phyloP scores from a whole-genome alignment of 2,888 invertebrate genomes.

The Eustalomyia histrio region DNA sequence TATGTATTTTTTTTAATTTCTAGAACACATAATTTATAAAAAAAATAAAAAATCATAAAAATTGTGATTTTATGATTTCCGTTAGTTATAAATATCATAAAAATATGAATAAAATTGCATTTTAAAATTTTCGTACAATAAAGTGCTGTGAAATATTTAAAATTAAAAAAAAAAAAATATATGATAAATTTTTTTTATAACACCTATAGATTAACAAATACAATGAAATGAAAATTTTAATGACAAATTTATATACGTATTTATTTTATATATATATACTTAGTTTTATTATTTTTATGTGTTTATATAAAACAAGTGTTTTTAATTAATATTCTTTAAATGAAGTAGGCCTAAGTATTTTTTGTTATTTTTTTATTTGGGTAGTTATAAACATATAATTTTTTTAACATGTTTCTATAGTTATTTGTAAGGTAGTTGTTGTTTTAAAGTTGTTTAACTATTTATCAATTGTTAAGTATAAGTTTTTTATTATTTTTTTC shows the following conservation, averaged over 20 bases:
- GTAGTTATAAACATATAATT: no score
- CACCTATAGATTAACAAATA: constrained; percentile 6
- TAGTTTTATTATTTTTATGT: constrained; percentile 9
- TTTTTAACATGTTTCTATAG: neutral
- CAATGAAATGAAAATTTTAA: neutral
- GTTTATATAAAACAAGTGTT: constrained; percentile 2
- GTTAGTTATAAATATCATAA: constrained; percentile 41
- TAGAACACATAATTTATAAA: constrained; percentile 29
- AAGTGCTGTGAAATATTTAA: constrained; percentile 46
- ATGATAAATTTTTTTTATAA: constrained; percentile 23
- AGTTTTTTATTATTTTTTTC: no score
- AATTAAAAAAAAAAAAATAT: constrained; percentile 15
- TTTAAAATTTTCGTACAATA: neutral
- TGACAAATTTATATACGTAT: neutral
- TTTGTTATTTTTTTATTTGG: neutral
- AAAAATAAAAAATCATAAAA: constrained; percentile 27
- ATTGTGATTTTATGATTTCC: constrained; percentile 47
- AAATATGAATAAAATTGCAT: neutral
- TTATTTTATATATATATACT: neutral
- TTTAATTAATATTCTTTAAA: constrained; percentile 41
- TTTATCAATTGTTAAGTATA: constrained; percentile 8
- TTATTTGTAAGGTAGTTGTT: neutral
- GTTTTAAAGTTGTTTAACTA: constrained; percentile 7
- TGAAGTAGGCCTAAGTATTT: constrained; percentile 33
- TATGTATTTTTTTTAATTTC: neutral